These are phyloP conservation scores for Henicopernis longicauda DNA, from an alignment of 2,113 vertebrate genomes.

Conservation along the genomic window DNA sequence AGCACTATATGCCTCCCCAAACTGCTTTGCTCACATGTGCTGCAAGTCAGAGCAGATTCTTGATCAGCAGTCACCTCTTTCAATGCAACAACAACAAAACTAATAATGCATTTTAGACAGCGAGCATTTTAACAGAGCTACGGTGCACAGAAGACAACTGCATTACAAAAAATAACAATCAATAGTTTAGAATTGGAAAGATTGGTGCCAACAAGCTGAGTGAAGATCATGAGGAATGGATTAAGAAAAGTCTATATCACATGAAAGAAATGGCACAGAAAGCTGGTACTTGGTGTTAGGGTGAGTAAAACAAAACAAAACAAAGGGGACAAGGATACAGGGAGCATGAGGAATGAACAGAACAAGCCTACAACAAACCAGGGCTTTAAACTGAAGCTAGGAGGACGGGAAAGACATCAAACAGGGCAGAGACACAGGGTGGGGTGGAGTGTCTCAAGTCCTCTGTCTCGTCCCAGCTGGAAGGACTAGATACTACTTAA, in stretches of 20 bases:
- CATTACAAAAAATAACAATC: neutral
- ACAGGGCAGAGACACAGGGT: conserved; percentile 6
- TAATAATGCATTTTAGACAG: neutral
- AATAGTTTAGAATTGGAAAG: neutral
- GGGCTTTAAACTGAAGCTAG: neutral
- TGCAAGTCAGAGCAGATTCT: neutral
- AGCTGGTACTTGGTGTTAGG: neutral
- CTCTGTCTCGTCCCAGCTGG: conserved; percentile 27
- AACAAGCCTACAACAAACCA: neutral
- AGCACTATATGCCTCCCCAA: neutral
- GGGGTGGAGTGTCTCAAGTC: neutral
- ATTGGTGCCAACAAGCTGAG: neutral
- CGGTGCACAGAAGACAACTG: neutral
- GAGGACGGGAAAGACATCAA: conserved; percentile 20
- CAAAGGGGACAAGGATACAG: neutral
- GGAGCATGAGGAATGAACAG: neutral
- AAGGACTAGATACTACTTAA: conserved; percentile 38
- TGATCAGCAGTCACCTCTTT: neutral
- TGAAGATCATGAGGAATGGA: neutral
- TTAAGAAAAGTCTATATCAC: neutral
- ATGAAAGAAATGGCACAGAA: neutral
- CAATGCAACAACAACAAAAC: neutral
- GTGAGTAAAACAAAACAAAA: neutral
- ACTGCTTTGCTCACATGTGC: neutral
- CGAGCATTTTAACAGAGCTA: neutral